Evolutionary conservation across 2,888 invertebrate species (phyloP).

Genomic region (Dimorphilus gyrociliatus): DNA sequence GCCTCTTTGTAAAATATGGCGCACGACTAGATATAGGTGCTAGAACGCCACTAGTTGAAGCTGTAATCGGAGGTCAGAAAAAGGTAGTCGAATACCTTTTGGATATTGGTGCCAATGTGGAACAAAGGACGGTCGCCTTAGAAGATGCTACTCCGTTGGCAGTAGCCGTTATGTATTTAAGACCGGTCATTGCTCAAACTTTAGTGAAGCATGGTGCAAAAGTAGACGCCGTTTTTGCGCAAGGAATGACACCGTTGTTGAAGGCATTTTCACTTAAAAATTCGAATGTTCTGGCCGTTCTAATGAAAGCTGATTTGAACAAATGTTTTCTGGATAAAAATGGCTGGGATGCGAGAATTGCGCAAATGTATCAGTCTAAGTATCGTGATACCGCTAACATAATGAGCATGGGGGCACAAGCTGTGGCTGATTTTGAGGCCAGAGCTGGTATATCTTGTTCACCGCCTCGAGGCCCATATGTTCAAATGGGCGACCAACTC

Average conservation of each 20-base stretch:
- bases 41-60: conserved; percentile 11
- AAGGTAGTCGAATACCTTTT: conserved; percentile 10
- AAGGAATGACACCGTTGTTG: conserved; percentile 9
- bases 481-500: too few relatives aligned
- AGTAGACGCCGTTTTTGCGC: conserved; percentile 9
- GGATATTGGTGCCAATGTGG: conserved; percentile 8
- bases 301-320: conserved; percentile 9
- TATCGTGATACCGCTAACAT: too few relatives aligned
- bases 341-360: conserved; percentile 8
- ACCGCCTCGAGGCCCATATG: too few relatives aligned
- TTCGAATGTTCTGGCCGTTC: conserved; percentile 8
- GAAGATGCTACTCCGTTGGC: conserved; percentile 11
- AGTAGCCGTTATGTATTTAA: conserved; percentile 7
- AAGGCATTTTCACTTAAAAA: conserved; percentile 7
- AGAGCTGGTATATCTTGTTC: too few relatives aligned
- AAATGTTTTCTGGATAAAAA: conserved; percentile 9
- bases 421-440: too few relatives aligned
- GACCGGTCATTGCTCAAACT: background rate
- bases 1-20: conserved; percentile 8
- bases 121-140: conserved; percentile 8
- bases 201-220: conserved; percentile 10
- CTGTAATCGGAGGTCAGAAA: conserved; percentile 8
- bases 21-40: conserved; percentile 8
- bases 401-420: too few relatives aligned
- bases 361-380: conserved; percentile 10